phyloP scores from a whole-genome alignment of 2,888 invertebrate genomes.

The Coecobrya sp. region DNA sequence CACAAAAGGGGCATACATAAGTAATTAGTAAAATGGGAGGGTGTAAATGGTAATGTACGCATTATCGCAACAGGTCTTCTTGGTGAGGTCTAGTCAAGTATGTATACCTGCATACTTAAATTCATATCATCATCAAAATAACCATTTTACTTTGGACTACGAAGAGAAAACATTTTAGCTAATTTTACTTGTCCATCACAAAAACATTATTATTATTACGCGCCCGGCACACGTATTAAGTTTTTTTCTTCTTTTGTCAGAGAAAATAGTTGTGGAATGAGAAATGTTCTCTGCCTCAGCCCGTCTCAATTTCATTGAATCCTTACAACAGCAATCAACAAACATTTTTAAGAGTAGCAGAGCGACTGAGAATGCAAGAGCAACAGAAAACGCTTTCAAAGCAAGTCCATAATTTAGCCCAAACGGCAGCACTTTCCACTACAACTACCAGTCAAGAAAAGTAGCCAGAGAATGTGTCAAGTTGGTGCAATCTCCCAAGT shows the following conservation, averaged over 20 bases:
- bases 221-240: constrained; percentile 37
- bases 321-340: background rate
- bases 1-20: constrained; percentile 45
- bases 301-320: constrained; percentile 71
- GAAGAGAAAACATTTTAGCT: constrained; percentile 41
- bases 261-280: background rate
- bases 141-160: constrained; percentile 15
- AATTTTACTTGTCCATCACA: constrained; percentile 63
- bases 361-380: background rate
- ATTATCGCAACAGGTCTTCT: constrained; percentile 55
- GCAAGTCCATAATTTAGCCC: constrained; percentile 63
- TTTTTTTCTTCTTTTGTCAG: constrained; percentile 13
- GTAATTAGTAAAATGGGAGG: constrained; percentile 62
- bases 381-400: constrained; percentile 12
- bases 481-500: constrained; percentile 55
- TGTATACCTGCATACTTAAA: background rate
- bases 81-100: background rate
- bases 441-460: constrained; percentile 26
- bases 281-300: constrained; percentile 28
- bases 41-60: constrained; percentile 47
- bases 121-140: background rate
- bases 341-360: background rate
- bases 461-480: constrained; percentile 71
- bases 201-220: constrained; percentile 45
- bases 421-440: background rate